These are phyloP conservation scores for Dendrolimus kikuchii DNA, from an alignment of 1,140 invertebrate species.

Conservation along the genomic window DNA sequence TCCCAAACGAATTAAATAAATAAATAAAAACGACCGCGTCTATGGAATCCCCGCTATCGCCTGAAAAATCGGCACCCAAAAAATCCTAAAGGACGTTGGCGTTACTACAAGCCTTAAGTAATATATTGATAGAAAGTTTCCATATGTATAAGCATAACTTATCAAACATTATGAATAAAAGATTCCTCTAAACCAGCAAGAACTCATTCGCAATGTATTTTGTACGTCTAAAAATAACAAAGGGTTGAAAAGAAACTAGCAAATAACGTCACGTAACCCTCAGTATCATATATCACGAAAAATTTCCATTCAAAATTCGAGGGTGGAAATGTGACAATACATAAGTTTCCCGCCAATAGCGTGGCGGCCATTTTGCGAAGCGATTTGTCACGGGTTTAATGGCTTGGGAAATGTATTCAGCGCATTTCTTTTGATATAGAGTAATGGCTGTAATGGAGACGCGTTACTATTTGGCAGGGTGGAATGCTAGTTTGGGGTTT, in stretches of 20 bases:
- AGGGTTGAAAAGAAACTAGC: conserved; percentile 16
- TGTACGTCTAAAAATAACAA: too few relatives aligned
- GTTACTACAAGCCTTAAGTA: too few relatives aligned
- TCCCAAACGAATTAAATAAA: too few relatives aligned
- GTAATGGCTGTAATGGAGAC: neutral
- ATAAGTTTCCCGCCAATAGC: conserved; percentile 51
- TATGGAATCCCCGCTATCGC: too few relatives aligned
- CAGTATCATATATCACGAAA: conserved; percentile 41
- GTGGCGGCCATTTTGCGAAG: conserved; percentile 50
- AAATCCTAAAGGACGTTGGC: too few relatives aligned
- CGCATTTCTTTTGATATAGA: conserved; percentile 13
- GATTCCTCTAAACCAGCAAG: too few relatives aligned
- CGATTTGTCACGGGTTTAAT: conserved; percentile 60
- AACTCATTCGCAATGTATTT: too few relatives aligned
- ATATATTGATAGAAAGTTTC: too few relatives aligned
- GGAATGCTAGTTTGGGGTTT: neutral
- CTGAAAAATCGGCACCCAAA: too few relatives aligned
- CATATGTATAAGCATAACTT: too few relatives aligned
- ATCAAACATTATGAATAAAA: too few relatives aligned
- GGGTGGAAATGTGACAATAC: conserved; percentile 39
- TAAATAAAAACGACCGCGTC: too few relatives aligned
- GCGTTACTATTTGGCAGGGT: neutral
- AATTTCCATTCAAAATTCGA: conserved; percentile 50
- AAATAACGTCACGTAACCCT: conserved; percentile 20
- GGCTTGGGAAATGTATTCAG: conserved; percentile 61